A percentile compares a stretch with the other conserved stretches of the same genome.
Conservation (phyloP, 1,140 invertebrate species). For the Sminthurides bifidus region DNA sequence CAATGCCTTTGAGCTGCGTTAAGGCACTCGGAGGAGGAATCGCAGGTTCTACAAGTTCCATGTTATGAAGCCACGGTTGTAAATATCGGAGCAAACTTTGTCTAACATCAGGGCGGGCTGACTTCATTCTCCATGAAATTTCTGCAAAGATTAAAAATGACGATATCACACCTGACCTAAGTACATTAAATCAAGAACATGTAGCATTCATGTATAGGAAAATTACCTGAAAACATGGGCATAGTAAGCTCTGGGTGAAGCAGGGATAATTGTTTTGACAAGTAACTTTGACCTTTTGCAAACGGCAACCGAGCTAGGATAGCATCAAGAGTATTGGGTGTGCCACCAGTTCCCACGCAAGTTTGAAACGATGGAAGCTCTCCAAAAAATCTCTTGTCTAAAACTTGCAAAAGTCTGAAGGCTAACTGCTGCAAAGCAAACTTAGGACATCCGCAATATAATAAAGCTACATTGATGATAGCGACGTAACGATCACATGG, state of each 20-base stretch:
- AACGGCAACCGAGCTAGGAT: constrained; percentile 49
- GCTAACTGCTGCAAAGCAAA: constrained; percentile 85
- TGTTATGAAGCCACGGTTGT: constrained; percentile 94
- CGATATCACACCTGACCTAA: not conserved
- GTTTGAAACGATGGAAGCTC: constrained; percentile 44
- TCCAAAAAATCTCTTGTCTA: constrained; percentile 92
- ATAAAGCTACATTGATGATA: constrained; percentile 90
- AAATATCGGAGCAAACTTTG: constrained; percentile 83
- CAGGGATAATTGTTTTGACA: constrained; percentile 81
- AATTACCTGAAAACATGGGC: constrained; percentile 94
- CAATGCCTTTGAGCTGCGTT: constrained; percentile 6
- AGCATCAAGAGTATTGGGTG: constrained; percentile 54
- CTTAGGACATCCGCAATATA: constrained; percentile 88
- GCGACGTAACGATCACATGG: constrained; percentile 97
- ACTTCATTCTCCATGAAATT: constrained; percentile 91
- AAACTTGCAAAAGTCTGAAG: constrained; percentile 78
- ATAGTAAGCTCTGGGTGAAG: constrained; percentile 94
- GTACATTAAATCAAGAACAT: not conserved
- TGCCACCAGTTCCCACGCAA: constrained; percentile 4
- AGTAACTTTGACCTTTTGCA: constrained; percentile 55
- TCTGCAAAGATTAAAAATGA: constrained; percentile 48
- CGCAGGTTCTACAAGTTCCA: constrained; percentile 94
- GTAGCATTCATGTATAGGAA: constrained; percentile 10
- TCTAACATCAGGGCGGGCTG: constrained; percentile 77
- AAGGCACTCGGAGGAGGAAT: constrained; percentile 56